Evolutionary conservation across 2,113 vertebrate species (phyloP).

Genomic region (Rhinolophus sinicus): DNA sequence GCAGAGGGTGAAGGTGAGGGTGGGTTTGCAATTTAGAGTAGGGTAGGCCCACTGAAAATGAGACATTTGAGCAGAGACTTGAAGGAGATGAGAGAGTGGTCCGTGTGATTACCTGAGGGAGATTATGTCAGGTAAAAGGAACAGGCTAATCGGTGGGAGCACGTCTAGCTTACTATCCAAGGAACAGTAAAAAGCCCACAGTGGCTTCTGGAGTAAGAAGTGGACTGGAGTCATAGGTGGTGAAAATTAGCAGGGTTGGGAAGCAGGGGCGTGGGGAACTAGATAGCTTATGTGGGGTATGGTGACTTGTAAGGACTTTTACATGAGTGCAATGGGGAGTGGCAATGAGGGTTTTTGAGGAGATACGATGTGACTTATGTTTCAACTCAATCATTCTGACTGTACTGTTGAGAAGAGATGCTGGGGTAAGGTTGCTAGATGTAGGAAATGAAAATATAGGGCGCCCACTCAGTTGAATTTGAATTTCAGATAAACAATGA

Average conservation of each 20-base stretch:
- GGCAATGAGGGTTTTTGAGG: neutral
- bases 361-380: neutral
- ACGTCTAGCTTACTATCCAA: neutral
- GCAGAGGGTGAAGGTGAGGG: neutral
- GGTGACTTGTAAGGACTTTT: neutral
- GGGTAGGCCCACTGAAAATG: neutral
- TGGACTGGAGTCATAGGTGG: neutral
- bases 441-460: constrained; percentile 46
- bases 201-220: neutral
- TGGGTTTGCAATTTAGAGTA: neutral
- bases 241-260: neutral
- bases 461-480: constrained; percentile 5
- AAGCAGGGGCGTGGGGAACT: neutral
- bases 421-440: neutral
- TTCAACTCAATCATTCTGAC: constrained; percentile 27
- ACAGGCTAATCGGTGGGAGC: neutral
- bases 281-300: neutral
- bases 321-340: neutral
- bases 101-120: neutral
- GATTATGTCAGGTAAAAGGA: neutral
- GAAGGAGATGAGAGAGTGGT: neutral
- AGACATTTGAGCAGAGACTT: neutral
- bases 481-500: constrained; percentile 18
- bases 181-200: neutral
- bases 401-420: constrained; percentile 16